Evolutionary conservation across 2,888 invertebrate genomes (phyloP), one percentile per base, ranked within the genome.

Genomic region (Penaeus monodon): DNA sequence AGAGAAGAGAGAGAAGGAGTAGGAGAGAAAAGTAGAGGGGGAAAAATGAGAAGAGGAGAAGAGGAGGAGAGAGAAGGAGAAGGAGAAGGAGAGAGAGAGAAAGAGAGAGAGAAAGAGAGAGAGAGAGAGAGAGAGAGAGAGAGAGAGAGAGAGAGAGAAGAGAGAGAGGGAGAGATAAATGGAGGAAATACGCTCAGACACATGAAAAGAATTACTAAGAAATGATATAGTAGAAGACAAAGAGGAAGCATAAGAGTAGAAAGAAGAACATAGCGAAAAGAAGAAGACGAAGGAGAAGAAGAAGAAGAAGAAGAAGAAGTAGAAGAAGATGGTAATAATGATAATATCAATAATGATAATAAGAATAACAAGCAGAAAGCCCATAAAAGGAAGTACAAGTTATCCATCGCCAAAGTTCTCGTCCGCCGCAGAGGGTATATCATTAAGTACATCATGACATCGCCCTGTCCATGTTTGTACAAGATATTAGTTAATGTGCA

Each of bases 401-500:
- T 57, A 57, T 57, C 20, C 1, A 20, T 57, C 57, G 57, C 57
- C 57, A 17, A 57, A 57, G 57, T 4, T 17, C 57, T 17, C 57
- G 57, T 17, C 1, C 17, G 17, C 20, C n/a, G 38, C 24, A 49
- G 77, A 76, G 57, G 44, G n/a, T n/a, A n/a, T 44, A 63, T 22
- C 22, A 65, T 65, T 80, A 38, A 29, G 22, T 44, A 14, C 24
- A 57, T 57, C 57, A 27, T 63, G 38, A 20, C 20, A 22, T 27
- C 66, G 49, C 68, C 70, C 64, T 44, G 57, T 20, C 76, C 65
- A 24, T 84, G 49, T 84, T 84, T 84, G 84, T 38, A 66, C 63
- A 84, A 77, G 84, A 66, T 77, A 84, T 84, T 84, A 84, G 49
- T 76, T 65, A 57, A 57, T 57, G 57, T 57, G 17, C 57, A 57